phyloP scores from a whole-genome alignment of 1,140 invertebrate genomes.

The Platorchestia sp. region DNA sequence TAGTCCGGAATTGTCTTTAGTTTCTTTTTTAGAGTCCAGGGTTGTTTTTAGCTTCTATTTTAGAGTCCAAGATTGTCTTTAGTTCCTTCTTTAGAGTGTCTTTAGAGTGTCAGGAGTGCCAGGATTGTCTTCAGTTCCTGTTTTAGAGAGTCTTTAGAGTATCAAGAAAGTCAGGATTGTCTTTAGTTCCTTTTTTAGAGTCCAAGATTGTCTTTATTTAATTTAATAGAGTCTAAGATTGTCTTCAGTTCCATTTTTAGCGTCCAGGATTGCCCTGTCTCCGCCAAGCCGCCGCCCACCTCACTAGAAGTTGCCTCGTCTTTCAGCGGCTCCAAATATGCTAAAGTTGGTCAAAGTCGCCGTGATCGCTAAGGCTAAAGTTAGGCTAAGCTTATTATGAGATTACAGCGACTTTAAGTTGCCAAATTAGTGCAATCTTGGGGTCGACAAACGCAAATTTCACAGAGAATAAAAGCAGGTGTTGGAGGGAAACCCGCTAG shows the following conservation, averaged over 20 bases:
- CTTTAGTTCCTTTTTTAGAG: not conserved
- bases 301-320: not conserved
- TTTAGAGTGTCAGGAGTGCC: too few species aligned
- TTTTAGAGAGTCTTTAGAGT: not conserved
- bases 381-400: constrained; percentile 44
- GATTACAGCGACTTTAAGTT: constrained; percentile 49
- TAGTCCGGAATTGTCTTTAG: not conserved
- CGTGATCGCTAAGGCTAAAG: constrained; percentile 31
- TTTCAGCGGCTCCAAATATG: not conserved
- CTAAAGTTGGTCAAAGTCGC: not conserved
- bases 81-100: not conserved
- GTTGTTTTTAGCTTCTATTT: not conserved
- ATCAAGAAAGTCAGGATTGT: not conserved
- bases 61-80: too few species aligned
- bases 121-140: too few species aligned
- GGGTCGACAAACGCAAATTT: constrained; percentile 15
- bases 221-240: not conserved
- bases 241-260: not conserved
- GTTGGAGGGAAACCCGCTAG: not conserved
- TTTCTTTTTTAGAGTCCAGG: not conserved
- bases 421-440: constrained; percentile 25
- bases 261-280: not conserved
- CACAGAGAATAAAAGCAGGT: not conserved
- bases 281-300: not conserved
- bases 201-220: not conserved